Conservation (phyloP, 2,113 vertebrate genomes). For the Orthonyx spaldingii region DNA sequence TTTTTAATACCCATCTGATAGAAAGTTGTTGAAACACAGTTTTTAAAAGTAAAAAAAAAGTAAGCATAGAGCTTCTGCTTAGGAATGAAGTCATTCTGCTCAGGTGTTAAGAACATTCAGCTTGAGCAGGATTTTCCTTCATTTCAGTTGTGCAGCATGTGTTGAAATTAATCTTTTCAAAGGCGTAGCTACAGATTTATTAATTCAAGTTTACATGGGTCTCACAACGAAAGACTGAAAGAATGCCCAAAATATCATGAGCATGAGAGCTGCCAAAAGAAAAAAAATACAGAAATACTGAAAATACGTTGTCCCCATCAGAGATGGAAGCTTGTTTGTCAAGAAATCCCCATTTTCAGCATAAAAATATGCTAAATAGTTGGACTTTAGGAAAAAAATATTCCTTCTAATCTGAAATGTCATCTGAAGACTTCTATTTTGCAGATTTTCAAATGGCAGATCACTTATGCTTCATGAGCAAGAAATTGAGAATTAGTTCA, state of each 20-base stretch:
- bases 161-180: not conserved
- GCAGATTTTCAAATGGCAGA: not conserved
- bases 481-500: not conserved
- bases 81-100: not conserved
- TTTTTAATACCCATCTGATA: not conserved
- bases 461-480: not conserved
- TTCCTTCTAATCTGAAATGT: not conserved
- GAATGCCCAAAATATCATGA: not conserved
- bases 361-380: not conserved
- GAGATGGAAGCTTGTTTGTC: not conserved
- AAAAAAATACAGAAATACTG: not conserved
- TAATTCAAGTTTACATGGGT: not conserved
- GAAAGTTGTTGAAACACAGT: not conserved
- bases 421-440: not conserved
- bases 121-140: not conserved
- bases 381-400: not conserved
- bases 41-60: not conserved
- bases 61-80: not conserved
- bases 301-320: not conserved
- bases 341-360: not conserved
- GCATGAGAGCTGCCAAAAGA: not conserved
- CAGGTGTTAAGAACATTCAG: not conserved
- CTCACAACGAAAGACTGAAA: not conserved
- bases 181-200: not conserved
- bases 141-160: not conserved